phyloP scores from a whole-genome alignment of 2,113 vertebrate species.

The Alethe diademata region DNA sequence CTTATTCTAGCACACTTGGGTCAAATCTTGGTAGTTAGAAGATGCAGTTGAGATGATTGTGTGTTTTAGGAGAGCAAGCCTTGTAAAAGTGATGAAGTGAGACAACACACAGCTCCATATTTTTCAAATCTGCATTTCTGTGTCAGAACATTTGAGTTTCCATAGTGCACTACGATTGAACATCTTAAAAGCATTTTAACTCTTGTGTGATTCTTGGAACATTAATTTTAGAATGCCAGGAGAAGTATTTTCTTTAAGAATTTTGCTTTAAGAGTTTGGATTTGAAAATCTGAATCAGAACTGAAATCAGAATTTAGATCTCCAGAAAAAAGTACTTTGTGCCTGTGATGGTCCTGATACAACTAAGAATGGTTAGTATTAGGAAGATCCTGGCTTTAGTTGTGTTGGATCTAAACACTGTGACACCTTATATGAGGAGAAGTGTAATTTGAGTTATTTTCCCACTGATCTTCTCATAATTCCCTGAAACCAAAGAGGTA shows the following conservation, averaged over 20 bases:
- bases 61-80: neutral
- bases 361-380: neutral
- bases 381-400: neutral
- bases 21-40: neutral
- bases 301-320: neutral
- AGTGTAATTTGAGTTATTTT: neutral
- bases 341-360: neutral
- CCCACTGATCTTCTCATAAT: neutral
- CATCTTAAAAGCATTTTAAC: neutral
- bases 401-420: neutral
- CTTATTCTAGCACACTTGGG: neutral
- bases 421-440: neutral
- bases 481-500: neutral
- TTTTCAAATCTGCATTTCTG: neutral
- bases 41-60: neutral
- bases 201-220: neutral
- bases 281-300: neutral
- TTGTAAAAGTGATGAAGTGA: neutral
- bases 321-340: neutral
- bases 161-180: neutral
- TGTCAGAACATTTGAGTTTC: neutral
- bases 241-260: neutral
- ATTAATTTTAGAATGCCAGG: neutral
- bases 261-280: neutral
- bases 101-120: neutral